Conservation (phyloP, 2,797 vertebrate species). For the Acridotheres tristis region DNA sequence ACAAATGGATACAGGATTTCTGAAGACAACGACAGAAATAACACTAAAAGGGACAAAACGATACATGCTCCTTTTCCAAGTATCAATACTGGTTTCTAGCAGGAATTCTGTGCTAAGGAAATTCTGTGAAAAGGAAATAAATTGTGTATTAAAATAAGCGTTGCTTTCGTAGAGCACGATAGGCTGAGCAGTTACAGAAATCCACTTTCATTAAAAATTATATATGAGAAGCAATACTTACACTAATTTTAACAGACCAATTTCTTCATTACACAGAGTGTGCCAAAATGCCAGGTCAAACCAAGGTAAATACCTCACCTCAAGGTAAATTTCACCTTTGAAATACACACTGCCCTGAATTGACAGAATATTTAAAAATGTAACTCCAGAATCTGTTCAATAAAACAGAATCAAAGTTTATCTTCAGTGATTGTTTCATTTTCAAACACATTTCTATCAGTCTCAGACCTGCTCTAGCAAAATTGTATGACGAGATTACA, state of each 20-base stretch:
- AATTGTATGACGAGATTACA: not conserved
- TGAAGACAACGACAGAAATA: not conserved
- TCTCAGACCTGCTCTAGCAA: not conserved
- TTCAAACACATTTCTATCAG: not conserved
- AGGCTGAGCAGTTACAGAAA: not conserved
- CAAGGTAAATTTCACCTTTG: not conserved
- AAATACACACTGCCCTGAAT: accelerated
- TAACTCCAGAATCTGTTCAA: not conserved
- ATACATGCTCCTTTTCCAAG: not conserved
- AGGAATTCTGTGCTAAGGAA: not conserved
- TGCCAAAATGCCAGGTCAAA: not conserved
- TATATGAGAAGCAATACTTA: not conserved
- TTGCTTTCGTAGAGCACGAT: not conserved
- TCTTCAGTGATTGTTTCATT: not conserved
- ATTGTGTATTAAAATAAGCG: conserved; percentile 17
- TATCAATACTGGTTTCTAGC: not conserved
- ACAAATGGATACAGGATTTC: conserved; percentile 39
- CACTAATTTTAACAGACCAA: not conserved
- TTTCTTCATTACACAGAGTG: not conserved
- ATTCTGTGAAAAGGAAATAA: not conserved
- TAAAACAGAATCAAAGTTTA: not conserved
- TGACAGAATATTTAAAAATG: not conserved
- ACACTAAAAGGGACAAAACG: not conserved
- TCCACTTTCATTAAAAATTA: not conserved
- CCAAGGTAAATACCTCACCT: not conserved